Evolutionary conservation across 2,888 invertebrate species (phyloP), one percentile per base, ranked within the genome.

Genomic region (Gibbula magus): DNA sequence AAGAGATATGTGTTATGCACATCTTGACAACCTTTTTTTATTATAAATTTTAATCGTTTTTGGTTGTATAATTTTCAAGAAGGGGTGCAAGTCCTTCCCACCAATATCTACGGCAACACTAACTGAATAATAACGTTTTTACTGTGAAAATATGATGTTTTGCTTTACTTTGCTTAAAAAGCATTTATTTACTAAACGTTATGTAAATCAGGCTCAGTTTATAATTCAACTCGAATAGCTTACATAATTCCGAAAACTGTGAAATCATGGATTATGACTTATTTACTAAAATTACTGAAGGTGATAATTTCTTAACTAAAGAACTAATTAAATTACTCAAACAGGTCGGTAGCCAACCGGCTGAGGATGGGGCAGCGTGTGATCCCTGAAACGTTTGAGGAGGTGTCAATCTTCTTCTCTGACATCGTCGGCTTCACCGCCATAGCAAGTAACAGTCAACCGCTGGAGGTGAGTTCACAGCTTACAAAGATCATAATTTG

Each of bases 341-440:
- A 7, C 82, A 92, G 92, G 35, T 84, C 87, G 0, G 91, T 91
- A 0, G 92, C 92, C 2, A 91, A 92, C 73, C 89, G 89, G 78
- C 82, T 92, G 45, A 92, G 92, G 82, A 84, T 87, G 20, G 91
- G 91, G 4, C 84, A 87, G 56, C 83, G 87, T 5, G 90, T 91
- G 8, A 84, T 86, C 16, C 91, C 92, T 5, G 91, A 91, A 75
- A 86, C 87, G 0, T 92, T 85, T 83, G 87, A 90, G 13, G 87
- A 88, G 20, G 90, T 88, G 0, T 90, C 91, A 18, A 88, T 92
- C 45, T 92, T 91, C 84, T 92, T 92, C 87, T 91, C 91, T 1
- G 92, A 92, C 75, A 91, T 92, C 75, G 91, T 92, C 0, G 91
- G 92, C 13, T 92, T 92, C 82, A 92, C 92, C 3, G 88, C 86